Evolutionary conservation across 92 coral and sea anemone species (phyloP), one percentile per base, ranked within the genome.

Genomic region (Phenganax marumi): DNA sequence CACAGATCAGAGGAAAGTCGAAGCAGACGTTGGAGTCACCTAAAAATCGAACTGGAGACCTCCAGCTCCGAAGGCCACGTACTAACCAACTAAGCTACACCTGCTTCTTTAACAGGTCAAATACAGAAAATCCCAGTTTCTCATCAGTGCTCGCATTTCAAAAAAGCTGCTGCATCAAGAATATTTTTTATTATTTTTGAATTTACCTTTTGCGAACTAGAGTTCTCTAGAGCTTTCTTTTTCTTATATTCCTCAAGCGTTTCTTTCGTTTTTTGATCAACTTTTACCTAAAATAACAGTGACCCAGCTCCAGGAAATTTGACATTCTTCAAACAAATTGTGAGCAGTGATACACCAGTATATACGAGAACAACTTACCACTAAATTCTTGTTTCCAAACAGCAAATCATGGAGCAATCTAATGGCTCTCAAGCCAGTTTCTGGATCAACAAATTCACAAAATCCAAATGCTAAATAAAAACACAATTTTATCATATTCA

Each of bases 391-490:
- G 54, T 95, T 97, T 64, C 98, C 98, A 56, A 95, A 86, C 79
- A 70, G 48, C 75, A 92, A 84, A 17, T 88, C 89, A 74, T 95
- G 98, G 49, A 95, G 91, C 49, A 95, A 87, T 84, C 98, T 84
- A 49, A 95, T 95, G 24, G 98, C 97, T 89, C 98, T 75, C 39
- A 95, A 88, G 87, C 98, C 87, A 71, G 98, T 94, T 66, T 95
- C 98, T 58, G 98, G 93, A 79, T 95, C 98, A 74, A 92, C 91
- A 84, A 90, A 95, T 65, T 95, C 98, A 86, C 98, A 95, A 68
- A 95, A 95, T 10, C 98, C 98, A 95, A 95, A 95, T 14, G 98
- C 98, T 94, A 88, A 26, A 78, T 43, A 17, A 47, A 19, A 61
- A 63, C 77, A 72, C 16, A 48, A 12, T 33, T 33, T 33, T 33